Percentiles rank a stretch among this genome's conserved stretches.
phyloP scores from a whole-genome alignment of 2,888 invertebrate species.

The Balanococcus diminutus region DNA sequence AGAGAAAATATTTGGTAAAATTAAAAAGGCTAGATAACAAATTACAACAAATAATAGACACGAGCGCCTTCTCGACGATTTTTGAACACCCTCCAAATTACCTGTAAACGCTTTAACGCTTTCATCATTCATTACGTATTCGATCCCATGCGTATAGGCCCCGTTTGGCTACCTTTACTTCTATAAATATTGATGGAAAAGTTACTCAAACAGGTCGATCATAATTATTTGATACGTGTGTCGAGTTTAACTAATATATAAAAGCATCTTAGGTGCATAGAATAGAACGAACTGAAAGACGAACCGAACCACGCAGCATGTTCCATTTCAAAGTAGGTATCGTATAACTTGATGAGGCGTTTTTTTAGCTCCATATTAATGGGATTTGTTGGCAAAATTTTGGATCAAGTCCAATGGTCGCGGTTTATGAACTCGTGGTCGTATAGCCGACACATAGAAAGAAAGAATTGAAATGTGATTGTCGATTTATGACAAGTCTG shows the following conservation, averaged over 20 bases:
- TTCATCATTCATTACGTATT: conserved; percentile 37
- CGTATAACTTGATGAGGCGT: conserved; percentile 9
- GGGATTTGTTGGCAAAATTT: neutral
- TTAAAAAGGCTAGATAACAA: conserved; percentile 23
- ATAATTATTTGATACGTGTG: conserved; percentile 6
- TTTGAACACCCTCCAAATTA: conserved; percentile 35
- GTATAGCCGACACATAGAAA: neutral
- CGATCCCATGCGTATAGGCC: neutral
- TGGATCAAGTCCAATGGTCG: neutral
- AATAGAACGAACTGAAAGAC: neutral
- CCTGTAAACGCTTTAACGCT: conserved; percentile 6
- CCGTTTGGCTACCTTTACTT: neutral
- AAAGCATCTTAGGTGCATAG: neutral
- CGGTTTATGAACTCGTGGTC: conserved; percentile 21
- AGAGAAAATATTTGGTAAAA: neutral
- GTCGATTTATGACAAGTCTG: neutral
- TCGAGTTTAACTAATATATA: neutral
- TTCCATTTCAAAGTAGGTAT: conserved; percentile 1
- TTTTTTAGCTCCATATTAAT: conserved; percentile 8
- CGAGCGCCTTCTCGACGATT: neutral
- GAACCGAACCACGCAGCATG: neutral
- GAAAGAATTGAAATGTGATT: conserved; percentile 8
- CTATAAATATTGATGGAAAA: conserved; percentile 22
- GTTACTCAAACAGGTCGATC: neutral
- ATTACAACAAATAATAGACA: conserved; percentile 12